These are phyloP conservation scores for Doryteuthis pealeii DNA, from an alignment of 1,140 invertebrate genomes.

Conservation along the genomic window DNA sequence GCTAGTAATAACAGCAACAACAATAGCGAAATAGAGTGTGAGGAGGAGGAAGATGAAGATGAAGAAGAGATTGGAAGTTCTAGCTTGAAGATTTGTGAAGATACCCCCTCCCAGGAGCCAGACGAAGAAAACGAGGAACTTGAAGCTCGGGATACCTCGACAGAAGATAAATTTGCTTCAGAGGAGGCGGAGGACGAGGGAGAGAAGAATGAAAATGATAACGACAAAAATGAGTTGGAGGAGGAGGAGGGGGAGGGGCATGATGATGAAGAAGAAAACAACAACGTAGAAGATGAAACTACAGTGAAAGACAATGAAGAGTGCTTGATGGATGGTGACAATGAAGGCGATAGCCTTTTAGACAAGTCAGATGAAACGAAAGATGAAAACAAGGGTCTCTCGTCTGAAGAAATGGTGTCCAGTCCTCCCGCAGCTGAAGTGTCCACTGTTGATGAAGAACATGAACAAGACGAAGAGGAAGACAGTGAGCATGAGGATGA, in stretches of 20 bases:
- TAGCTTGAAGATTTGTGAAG: neutral
- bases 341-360: constrained; percentile 63
- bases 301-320: constrained; percentile 34
- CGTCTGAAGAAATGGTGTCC: constrained; percentile 7
- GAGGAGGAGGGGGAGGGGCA: constrained; percentile 18
- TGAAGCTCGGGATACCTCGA: neutral
- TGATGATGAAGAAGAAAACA: constrained; percentile 27
- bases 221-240: neutral
- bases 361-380: too few species aligned
- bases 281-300: constrained; percentile 48
- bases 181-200: constrained; percentile 6
- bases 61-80: neutral
- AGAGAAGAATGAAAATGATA: neutral
- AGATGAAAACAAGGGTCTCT: too few species aligned
- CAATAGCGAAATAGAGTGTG: constrained; percentile 1
- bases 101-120: neutral
- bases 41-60: constrained; percentile 9
- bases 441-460: constrained; percentile 11
- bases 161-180: constrained; percentile 9
- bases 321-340: constrained; percentile 71
- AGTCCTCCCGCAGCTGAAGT: neutral
- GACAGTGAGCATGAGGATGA: constrained; percentile 6
- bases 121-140: neutral
- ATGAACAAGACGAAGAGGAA: constrained; percentile 6
- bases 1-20: neutral